phyloP scores from a whole-genome alignment of 2,797 vertebrate genomes.

The Poeciliopsis turneri region DNA sequence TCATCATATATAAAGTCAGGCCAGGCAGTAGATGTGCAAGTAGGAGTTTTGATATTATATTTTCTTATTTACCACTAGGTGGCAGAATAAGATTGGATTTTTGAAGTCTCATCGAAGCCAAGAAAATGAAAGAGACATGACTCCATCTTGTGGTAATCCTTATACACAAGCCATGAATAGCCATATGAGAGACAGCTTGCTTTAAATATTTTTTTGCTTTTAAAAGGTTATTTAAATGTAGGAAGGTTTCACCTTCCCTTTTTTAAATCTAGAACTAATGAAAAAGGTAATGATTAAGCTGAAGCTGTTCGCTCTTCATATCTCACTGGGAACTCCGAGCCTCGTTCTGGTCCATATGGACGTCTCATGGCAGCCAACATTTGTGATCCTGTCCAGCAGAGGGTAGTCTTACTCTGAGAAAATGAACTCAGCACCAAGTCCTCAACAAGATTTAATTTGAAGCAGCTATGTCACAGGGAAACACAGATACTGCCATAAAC shows the following conservation, averaged over 20 bases:
- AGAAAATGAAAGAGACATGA: constrained; percentile 28
- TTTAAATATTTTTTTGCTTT: neutral
- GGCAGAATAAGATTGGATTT: constrained; percentile 37
- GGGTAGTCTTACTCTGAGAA: constrained; percentile 56
- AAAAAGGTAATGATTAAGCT: neutral
- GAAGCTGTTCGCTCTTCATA: neutral
- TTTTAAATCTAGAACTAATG: neutral
- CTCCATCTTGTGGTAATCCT: constrained; percentile 67
- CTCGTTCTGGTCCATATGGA: constrained; percentile 11
- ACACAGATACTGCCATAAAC: constrained; percentile 12
- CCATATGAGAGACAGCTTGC: neutral
- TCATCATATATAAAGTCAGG: neutral
- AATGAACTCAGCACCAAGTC: neutral
- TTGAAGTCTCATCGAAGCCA: neutral
- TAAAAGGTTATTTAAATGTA: neutral
- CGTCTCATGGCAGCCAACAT: neutral
- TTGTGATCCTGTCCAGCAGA: constrained; percentile 58
- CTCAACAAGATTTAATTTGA: constrained; percentile 20
- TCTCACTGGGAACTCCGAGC: constrained; percentile 13
- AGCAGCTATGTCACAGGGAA: constrained; percentile 20
- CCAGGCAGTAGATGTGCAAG: neutral
- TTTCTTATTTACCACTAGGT: constrained; percentile 40
- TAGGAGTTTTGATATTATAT: neutral
- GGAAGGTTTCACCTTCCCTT: neutral
- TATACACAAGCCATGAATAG: constrained; percentile 11